phyloP scores from a whole-genome alignment of 2,888 invertebrate species.

The Holacanthella duospinosa region DNA sequence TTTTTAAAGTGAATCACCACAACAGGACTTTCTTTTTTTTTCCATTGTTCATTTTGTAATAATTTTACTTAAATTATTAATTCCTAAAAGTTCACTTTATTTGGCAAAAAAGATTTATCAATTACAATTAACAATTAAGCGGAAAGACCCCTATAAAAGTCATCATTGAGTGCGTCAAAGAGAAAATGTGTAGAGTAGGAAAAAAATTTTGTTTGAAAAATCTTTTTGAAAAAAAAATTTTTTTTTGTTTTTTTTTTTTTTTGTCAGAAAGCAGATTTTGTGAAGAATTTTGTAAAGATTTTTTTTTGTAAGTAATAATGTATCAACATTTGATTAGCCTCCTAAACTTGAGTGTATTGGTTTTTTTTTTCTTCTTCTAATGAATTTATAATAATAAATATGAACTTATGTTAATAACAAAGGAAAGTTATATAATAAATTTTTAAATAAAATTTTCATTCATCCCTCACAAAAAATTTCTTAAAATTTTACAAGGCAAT shows the following conservation, averaged over 20 bases:
- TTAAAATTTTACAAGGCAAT: background rate
- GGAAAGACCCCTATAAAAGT: too few species aligned
- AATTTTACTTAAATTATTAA: too few species aligned
- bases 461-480: background rate
- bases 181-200: too few species aligned
- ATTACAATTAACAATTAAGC: too few species aligned
- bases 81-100: too few species aligned
- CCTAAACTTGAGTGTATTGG: background rate
- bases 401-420: background rate
- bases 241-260: conserved; percentile 5
- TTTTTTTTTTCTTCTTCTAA: background rate
- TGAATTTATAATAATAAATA: background rate
- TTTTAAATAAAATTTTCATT: background rate
- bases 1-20: too few species aligned
- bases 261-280: background rate
- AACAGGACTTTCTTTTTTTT: too few species aligned
- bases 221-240: conserved; percentile 6
- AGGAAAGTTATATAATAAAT: background rate
- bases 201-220: too few species aligned
- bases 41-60: too few species aligned
- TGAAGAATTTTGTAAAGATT: background rate
- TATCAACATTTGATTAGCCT: background rate
- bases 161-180: too few species aligned
- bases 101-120: too few species aligned
- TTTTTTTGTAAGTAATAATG: background rate